Conservation (phyloP, 2,113 vertebrate species). For the Lonchura striata region DNA sequence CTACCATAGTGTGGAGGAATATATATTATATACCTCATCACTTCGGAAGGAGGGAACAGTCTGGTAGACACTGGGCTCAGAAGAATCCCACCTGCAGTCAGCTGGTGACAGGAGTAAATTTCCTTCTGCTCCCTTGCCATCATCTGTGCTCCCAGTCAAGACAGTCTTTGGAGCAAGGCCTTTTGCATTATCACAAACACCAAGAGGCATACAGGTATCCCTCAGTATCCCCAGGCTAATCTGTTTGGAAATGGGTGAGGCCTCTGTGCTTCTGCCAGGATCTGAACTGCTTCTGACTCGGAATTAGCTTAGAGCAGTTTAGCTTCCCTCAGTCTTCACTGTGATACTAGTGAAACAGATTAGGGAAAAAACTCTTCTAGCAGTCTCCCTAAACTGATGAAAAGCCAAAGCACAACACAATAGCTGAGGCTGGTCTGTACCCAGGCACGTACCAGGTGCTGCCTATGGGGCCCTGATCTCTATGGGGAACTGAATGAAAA, state of each 20-base stretch:
- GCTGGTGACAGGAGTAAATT: not conserved
- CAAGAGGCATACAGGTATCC: accelerated
- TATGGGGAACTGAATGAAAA: not conserved
- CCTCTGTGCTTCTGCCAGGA: not conserved
- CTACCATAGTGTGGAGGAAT: not conserved
- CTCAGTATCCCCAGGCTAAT: not conserved
- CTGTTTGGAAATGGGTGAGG: not conserved
- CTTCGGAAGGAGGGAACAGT: not conserved
- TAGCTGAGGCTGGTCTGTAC: not conserved
- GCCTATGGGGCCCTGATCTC: not conserved
- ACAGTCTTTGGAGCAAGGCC: not conserved
- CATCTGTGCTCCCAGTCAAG: not conserved
- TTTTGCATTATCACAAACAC: not conserved
- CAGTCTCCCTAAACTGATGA: not conserved
- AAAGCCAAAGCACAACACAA: not conserved
- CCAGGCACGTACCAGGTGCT: not conserved
- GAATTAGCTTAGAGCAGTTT: not conserved
- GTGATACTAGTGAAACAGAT: not conserved
- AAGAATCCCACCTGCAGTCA: not conserved
- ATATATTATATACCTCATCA: not conserved
- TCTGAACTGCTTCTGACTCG: not conserved
- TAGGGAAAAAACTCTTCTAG: not conserved
- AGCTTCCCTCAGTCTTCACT: not conserved
- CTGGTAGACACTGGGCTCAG: not conserved
- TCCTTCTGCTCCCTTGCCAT: not conserved